Base-by-base conservation (phyloP, 2,113 vertebrate genomes). In the Ascaphus truei region DNA sequence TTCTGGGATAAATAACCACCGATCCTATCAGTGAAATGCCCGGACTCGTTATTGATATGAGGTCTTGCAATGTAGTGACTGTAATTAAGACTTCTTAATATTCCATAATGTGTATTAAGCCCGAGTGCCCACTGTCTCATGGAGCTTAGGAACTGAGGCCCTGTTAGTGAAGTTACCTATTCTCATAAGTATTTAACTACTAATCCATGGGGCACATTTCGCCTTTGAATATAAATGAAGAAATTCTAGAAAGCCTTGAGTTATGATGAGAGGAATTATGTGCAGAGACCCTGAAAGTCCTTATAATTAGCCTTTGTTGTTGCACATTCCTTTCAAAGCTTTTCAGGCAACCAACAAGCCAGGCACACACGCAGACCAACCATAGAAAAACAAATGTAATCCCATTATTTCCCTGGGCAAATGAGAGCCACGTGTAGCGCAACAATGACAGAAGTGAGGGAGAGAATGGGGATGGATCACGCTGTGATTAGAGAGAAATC, bases 141-240 rank as follows among this genome's bases (percentile, higher is more conserved):
- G 22, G 29, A 50, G 45, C 61, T 63, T 63, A 63, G 16, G 30
- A 16, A 6, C 3, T 3, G 45, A 59, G 72, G 56, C 69, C 62
- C 74, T 77, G 65, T 77, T 76, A 62, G 53, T 71, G 50, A 73
- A 58, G 56, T 39, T 80, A 76, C 77, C 78, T 79, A 79, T 58
- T 73, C 74, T 75, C 16, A 43, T 66, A 65, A 65, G 36, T 51
- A 43, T 30, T 66, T 45, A 45, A 9, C 41, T 55, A 52, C 8
- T 25, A 11, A 41, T 69, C 75, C 22, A 64, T 71, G 75, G 75
- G 30, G 37, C 68, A 64, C 50, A 76, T 59, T 79, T 84, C 75
- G 73, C 75, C 67, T 71, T 72, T 39, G 53, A 59, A 74, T 58
- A 69, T 71, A 84, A 77, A 62, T 43, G 52, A 39, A 41, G 58